Base-by-base conservation (phyloP, 2,888 invertebrate species). In the Bembecia ichneumoniformis region DNA sequence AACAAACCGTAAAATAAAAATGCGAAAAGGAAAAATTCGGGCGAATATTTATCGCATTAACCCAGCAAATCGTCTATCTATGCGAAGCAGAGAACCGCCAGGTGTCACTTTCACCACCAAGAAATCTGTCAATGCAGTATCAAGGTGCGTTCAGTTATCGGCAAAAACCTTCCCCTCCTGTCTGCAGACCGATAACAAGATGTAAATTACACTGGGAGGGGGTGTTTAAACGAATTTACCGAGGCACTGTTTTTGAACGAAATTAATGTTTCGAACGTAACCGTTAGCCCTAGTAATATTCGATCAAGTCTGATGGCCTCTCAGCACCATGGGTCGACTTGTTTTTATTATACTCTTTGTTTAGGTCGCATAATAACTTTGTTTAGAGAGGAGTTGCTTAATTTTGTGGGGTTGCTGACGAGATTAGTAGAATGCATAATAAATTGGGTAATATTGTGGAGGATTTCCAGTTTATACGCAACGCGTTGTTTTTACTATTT, bases 141-240 rank as follows among this genome's bases (percentile, higher is more conserved):
- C 53, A 53, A 52, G 52, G 50, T 53, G 50, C 43, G 51, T 53
- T 48, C 46, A 44, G 36, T 46, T 20, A 35, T 48, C 44, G 35
- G 44, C 43, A 51, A 52, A 52, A 52, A 52, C 35, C 43, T 46
- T 44, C 44, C 59, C 68, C 71, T 68, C 72, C 75, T 80, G 79
- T 63, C 66, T 66, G 65, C 63, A 59, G 55, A 58, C 49, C 74
- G 82, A 82, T 82, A 82, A 81, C 76, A 52, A 73, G 78, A 82
- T 82, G 83, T 80, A 83, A 82, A 83, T 82, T 78, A 75, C 72
- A 53, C 57, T 55, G 59, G 65, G 63, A 71, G 76, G 63, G 71
- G 76, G 71, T 70, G 74, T 72, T 74, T 66, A 72, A 79, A 73
- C 72, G 77, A 76, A 77, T 71, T 71, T 67, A 66, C 65, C 65